Percentiles rank a stretch among this genome's conserved stretches.
These are phyloP conservation scores for Athrips mouffetella DNA, from an alignment of 2,888 invertebrate genomes.

Conservation along the genomic window DNA sequence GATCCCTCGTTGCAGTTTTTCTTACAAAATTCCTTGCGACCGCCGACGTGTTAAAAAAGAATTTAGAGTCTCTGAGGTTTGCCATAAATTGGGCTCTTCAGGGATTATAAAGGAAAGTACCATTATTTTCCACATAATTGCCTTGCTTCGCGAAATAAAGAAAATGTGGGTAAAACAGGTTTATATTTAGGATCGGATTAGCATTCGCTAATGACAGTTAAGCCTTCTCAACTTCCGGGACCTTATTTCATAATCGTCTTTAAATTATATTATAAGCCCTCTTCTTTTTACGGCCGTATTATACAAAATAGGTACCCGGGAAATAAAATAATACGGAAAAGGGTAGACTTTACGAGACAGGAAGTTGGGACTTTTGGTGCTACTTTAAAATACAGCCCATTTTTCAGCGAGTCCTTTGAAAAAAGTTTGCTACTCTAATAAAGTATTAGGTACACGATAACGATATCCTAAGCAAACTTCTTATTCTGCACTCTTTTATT, in stretches of 20 bases:
- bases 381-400: not conserved
- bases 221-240: slow-evolving; percentile 19
- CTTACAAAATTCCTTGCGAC: slow-evolving; percentile 26
- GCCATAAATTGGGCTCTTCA: slow-evolving; percentile 36
- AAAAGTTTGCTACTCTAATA: too few species aligned
- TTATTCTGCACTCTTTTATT: not conserved
- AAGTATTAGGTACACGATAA: too few species aligned
- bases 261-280: slow-evolving; percentile 9
- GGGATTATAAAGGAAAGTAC: slow-evolving; percentile 39
- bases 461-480: too few species aligned
- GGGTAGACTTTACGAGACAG: not conserved
- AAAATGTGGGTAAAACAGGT: slow-evolving; percentile 22
- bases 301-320: slow-evolving; percentile 7
- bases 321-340: slow-evolving; percentile 4
- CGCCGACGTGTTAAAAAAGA: slow-evolving; percentile 31
- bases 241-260: slow-evolving; percentile 18
- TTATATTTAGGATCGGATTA: slow-evolving; percentile 27
- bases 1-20: slow-evolving; percentile 27
- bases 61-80: slow-evolving; percentile 36
- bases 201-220: slow-evolving; percentile 17
- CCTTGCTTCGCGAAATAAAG: slow-evolving; percentile 28
- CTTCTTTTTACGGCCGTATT: slow-evolving; percentile 8
- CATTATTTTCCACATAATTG: slow-evolving; percentile 39
- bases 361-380: not conserved
- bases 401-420: too few species aligned